Evolutionary conservation across 1,140 invertebrate species (phyloP), one percentile per base, ranked within the genome.

Genomic region (Chymomyza costata): DNA sequence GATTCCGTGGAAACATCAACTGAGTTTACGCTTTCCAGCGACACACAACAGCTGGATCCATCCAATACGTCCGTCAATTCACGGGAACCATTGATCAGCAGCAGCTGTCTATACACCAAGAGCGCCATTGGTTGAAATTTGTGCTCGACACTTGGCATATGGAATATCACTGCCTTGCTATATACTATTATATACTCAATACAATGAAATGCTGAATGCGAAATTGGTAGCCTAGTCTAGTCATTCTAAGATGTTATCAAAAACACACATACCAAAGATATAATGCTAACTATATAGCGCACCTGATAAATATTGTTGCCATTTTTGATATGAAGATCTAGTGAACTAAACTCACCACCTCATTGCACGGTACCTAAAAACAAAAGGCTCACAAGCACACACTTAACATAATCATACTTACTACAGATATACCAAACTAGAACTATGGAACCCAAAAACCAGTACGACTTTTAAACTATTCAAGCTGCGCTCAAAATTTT

Each of bases 31-130:
- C 50, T 85, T 38, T 83, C 83, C 65, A 83, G 65, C 30, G 56
- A 60, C 18, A 39, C 25, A 38, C 56, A 54, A 18, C 56, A 51
- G 17, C 28, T 61, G 57, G 83, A 85, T 68, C 83, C 83, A 56
- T 85, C 83, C 51, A 85, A 82, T 43, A 85, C 83, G 39, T 83
- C 83, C 10, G 81, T 83, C 31, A 85, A 85, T 47, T 85, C 83
- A 7, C 73, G 83, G 8, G 83, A 85, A 39, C 83, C 83, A 2
- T 39, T 85, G 48, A 85, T 85, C 13, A 85, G 81, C 38, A 80
- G 44, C 47, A 82, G 81, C 39, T 76, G 63, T 19, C 68, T 69
- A 14, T 80, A 82, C 21, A 67, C 73, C 19, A 73, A 65, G 32
- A 65, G 76, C 13, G 54, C 82, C 37, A 82, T 83, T 32, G 55